Percentiles rank a stretch among this genome's conserved stretches.
phyloP scores from a whole-genome alignment of 2,888 invertebrate genomes.

The Dorcus hopei region DNA sequence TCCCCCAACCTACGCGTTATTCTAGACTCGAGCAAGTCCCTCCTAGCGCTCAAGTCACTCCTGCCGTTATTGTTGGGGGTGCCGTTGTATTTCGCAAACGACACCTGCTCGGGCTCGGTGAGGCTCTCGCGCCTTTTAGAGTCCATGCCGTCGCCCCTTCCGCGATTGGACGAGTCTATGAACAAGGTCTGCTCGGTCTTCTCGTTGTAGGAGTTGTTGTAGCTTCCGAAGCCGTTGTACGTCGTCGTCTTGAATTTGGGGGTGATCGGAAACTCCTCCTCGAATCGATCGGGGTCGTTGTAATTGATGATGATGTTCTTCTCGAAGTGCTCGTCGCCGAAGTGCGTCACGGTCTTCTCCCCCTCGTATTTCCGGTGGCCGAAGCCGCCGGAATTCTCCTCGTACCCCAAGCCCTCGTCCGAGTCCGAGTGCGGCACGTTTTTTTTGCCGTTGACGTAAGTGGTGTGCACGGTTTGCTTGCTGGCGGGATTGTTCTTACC shows the following conservation, averaged over 20 bases:
- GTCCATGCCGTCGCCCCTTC: constrained; percentile 66
- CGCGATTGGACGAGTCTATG: constrained; percentile 54
- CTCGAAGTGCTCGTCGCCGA: constrained; percentile 48
- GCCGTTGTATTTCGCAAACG: constrained; percentile 23
- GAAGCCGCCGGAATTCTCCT: constrained; percentile 54
- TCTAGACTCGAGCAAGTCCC: constrained; percentile 73
- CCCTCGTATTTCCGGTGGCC: constrained; percentile 34
- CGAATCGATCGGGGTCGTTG: constrained; percentile 51
- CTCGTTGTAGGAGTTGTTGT: constrained; percentile 51
- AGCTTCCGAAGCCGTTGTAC: constrained; percentile 46
- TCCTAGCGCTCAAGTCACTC: constrained; percentile 65
- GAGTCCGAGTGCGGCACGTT: constrained; percentile 67
- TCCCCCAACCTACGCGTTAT: constrained; percentile 59
- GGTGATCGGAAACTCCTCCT: constrained; percentile 55
- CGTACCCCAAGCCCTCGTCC: constrained; percentile 76
- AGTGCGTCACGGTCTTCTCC: constrained; percentile 42
- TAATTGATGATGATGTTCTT: constrained; percentile 38
- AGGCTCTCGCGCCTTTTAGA: constrained; percentile 55
- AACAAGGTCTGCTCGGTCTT: constrained; percentile 45
- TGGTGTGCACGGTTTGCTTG: constrained; percentile 56
- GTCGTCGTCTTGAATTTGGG: constrained; percentile 62
- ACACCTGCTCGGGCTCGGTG: constrained; percentile 40
- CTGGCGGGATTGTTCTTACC: constrained; percentile 35
- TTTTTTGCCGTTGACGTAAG: constrained; percentile 47
- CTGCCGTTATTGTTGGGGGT: constrained; percentile 37